Evolutionary conservation across 2,113 vertebrate genomes (phyloP).

Genomic region (Epinephelus fuscoguttatus): DNA sequence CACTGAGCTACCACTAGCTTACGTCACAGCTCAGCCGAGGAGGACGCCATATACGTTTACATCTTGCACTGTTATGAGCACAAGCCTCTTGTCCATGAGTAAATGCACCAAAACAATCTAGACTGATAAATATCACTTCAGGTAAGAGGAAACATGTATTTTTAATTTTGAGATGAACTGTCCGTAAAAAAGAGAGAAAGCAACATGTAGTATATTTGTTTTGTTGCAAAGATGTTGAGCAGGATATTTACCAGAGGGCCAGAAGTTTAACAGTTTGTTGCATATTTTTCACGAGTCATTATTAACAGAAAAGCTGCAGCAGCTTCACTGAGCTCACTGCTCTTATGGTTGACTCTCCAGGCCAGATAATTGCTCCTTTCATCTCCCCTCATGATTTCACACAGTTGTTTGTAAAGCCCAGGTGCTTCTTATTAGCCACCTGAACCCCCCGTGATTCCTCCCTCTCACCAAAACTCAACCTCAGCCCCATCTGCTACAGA

Average conservation of each 20-base stretch:
- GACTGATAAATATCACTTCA: no score
- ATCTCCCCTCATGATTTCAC: constrained; percentile 12
- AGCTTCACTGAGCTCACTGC: neutral
- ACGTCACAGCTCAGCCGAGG: no score
- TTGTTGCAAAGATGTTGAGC: neutral
- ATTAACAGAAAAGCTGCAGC: neutral
- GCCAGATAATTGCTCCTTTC: neutral
- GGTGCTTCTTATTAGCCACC: constrained; percentile 13
- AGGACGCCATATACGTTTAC: no score
- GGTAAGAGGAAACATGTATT: no score
- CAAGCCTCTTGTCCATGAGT: no score
- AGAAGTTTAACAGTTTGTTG: neutral
- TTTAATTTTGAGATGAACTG: no score
- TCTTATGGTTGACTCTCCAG: neutral
- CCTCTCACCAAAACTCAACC: neutral
- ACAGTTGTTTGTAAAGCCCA: neutral
- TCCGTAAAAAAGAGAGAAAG: no score
- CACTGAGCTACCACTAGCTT: no score
- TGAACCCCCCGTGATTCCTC: neutral
- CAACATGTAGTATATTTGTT: neutral
- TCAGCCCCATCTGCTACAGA: neutral
- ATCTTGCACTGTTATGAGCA: no score
- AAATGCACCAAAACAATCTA: no score
- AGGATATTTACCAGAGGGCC: neutral
- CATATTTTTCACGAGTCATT: neutral